Evolutionary conservation across 1,140 invertebrate genomes (phyloP).

Genomic region (Nautilus pompilius): DNA sequence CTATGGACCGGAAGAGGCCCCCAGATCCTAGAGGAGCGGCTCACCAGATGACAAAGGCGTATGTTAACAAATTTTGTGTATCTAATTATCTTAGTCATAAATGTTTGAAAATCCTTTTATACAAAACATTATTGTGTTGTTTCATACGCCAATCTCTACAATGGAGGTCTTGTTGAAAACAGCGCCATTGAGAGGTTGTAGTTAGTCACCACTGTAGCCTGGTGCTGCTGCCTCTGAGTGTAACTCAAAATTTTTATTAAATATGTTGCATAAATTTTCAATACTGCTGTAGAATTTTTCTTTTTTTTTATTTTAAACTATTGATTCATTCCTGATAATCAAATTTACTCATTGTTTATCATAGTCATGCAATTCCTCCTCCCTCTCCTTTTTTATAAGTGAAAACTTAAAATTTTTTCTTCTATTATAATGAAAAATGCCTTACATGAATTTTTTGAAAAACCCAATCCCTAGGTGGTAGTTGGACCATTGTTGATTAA

Average conservation of each 20-base stretch:
- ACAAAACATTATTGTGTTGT: neutral
- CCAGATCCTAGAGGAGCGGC: slow-evolving; percentile 21
- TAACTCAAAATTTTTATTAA: neutral
- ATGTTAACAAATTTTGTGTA: slow-evolving; percentile 6
- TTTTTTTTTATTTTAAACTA: too few species aligned
- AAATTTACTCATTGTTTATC: too few species aligned
- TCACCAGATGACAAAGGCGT: slow-evolving; percentile 32
- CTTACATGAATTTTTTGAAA: too few species aligned
- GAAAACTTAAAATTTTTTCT: too few species aligned
- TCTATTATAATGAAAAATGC: too few species aligned
- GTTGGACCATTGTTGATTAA: too few species aligned
- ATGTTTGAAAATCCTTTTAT: neutral
- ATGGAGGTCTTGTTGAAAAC: neutral
- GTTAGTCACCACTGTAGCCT: neutral
- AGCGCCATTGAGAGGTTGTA: neutral
- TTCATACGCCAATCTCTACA: neutral
- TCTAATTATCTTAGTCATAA: neutral
- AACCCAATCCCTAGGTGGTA: too few species aligned
- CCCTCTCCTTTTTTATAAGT: too few species aligned
- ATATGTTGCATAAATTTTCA: neutral
- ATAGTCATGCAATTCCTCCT: too few species aligned
- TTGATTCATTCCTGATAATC: too few species aligned
- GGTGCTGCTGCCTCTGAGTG: neutral
- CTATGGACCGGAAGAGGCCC: slow-evolving; percentile 38
- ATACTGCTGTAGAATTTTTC: too few species aligned